Evolutionary conservation across 2,797 vertebrate genomes (phyloP).

Genomic region (Odontamblyopus lacepedii): DNA sequence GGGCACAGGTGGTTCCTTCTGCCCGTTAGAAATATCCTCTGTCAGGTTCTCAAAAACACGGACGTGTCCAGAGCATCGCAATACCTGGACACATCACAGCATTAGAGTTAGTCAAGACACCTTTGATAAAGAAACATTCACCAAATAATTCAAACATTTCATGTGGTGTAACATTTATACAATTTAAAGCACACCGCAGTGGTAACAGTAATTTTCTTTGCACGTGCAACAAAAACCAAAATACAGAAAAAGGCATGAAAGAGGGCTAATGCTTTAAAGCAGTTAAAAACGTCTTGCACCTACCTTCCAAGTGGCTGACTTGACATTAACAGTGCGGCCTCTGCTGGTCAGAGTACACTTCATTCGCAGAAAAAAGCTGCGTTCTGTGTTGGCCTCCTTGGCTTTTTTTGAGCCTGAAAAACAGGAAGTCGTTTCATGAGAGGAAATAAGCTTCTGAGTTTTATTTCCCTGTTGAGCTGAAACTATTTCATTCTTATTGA

Average conservation of each 20-base stretch:
- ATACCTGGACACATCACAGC: constrained; percentile 78
- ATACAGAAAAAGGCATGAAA: not conserved
- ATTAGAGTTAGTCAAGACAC: not conserved
- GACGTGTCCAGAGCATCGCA: constrained; percentile 93
- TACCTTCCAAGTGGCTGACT: constrained; percentile 98
- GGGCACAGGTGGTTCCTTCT: constrained; percentile 85
- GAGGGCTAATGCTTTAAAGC: not conserved
- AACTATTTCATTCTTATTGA: not conserved
- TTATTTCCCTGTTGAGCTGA: not conserved
- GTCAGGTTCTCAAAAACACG: constrained; percentile 77
- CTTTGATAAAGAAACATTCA: not conserved
- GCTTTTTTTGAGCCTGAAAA: constrained; percentile 89
- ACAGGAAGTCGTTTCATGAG: constrained; percentile 16
- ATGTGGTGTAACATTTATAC: not conserved
- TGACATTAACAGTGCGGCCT: constrained; percentile 97
- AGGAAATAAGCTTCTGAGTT: constrained; percentile 6
- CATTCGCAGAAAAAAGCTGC: constrained; percentile 95
- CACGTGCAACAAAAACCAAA: not conserved
- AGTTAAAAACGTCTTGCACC: not conserved
- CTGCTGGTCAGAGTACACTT: constrained; percentile 97
- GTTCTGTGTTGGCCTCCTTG: constrained; percentile 87
- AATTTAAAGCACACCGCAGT: no score
- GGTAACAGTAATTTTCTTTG: not conserved
- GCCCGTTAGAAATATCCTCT: constrained; percentile 78
- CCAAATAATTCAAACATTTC: not conserved